Base-by-base conservation (phyloP, 1,140 invertebrate genomes). In the Odontomachus brunneus region DNA sequence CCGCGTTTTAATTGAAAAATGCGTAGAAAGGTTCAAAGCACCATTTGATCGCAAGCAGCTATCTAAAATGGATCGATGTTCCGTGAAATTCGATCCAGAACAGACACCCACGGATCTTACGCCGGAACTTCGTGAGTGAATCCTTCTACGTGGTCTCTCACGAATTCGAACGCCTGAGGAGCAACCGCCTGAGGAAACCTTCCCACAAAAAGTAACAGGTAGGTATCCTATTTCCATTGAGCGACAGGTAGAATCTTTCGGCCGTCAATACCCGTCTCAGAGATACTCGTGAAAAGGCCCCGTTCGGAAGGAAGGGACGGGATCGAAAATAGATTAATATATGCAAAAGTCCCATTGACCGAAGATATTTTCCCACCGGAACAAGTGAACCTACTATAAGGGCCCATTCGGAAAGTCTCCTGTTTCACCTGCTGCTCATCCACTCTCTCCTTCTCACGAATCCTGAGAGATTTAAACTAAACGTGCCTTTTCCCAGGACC, bases 201-300 rank as follows among this genome's bases (percentile, higher is more conserved):
- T 92, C 91, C 89, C 91, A 92, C 91, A 91, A 88, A 89, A 91
- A 90, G 85, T 89, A 90, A 92, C 93, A 93, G 93, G 93, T 93
- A 93, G 92, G 69, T 93, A 92, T 93, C 91, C 91, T 81, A 67
- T 92, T 92, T 90, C 92, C 84, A 92, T 93, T 93, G 90, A 93
- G 86, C 88, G 88, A 91, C 92, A 93, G 91, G 92, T 93, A 92
- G 86, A 88, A 76, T 86, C 83, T 87, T 71, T 83, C 11, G 85
- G 53, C 38, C 78, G 72, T 87, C 87, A 84, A 87, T 88, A 84
- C 48, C 86, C 38, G 22, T 75, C 78, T 80, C 65, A 67, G 65
- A 57, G 66, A 53, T 44, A n/a, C 38, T 44, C 24, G 63, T 90
- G 83, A 92, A 90, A 90, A 63, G 71, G 75, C 69, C 69, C 53